Conservation (phyloP, 2,113 vertebrate genomes). For the Manacus vitellinus region DNA sequence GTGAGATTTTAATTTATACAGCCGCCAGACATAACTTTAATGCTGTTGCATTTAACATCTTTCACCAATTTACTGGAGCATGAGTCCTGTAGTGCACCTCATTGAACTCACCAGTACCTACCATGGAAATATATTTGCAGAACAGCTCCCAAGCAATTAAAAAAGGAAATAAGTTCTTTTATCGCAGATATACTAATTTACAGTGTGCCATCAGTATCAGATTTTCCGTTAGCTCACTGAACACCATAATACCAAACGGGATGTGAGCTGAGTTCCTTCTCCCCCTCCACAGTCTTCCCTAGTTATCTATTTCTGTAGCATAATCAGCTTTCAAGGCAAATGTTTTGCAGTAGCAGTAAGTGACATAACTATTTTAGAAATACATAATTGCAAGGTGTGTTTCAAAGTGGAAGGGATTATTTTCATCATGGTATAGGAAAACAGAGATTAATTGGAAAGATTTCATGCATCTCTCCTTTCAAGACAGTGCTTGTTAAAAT, state of each 20-base stretch:
- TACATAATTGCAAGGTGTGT: not conserved
- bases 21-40: not conserved
- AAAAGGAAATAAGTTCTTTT: slow-evolving; percentile 48
- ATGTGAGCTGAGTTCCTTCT: not conserved
- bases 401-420: not conserved
- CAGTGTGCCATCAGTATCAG: not conserved
- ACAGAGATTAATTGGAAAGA: not conserved
- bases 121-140: slow-evolving; percentile 32
- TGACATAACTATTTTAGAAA: not conserved
- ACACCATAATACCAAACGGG: not conserved
- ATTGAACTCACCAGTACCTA: not conserved
- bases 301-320: not conserved
- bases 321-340: not conserved
- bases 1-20: not conserved
- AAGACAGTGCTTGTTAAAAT: not conserved
- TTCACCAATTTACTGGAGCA: slow-evolving; percentile 11
- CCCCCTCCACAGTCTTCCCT: not conserved
- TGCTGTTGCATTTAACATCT: slow-evolving; percentile 1
- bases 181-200: slow-evolving; percentile 46
- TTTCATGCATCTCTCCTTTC: not conserved
- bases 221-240: slow-evolving; percentile 28
- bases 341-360: not conserved
- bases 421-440: not conserved
- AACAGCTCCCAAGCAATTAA: not conserved
- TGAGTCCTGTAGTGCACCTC: not conserved